Base-by-base conservation (phyloP, 2,797 vertebrate species). In the Moxostoma hubbsi region DNA sequence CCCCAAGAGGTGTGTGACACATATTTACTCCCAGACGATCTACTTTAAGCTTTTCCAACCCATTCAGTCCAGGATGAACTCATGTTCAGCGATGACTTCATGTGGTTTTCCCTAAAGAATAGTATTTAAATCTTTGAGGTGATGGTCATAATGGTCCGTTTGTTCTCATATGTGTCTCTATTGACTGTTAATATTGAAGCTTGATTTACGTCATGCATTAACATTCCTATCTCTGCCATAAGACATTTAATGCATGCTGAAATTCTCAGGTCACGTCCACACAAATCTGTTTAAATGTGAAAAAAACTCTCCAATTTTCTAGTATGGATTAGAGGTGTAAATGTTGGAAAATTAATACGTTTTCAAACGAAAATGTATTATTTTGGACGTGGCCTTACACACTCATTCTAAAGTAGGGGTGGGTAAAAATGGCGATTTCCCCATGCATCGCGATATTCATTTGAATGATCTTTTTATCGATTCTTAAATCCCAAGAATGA, bases 1-100 rank as follows among this genome's bases (percentile, higher is more conserved):
- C 98, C 98, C 61, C 98, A 99, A 89, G 98, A 99, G 97, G 98
- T 99, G 88, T 87, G 75, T 77, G 47, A 64, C 54, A 13, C 7
- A 53, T 62, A 51, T 16, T 45, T 9, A 50, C 74, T 18, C 54
- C 45, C 36, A 43, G 45, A 69, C 53, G 49, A 74, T 36, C 36
- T 36, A 36, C 36, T 36, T 36, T 24, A 24, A 36, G 2, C 36
- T 36, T 36, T 4, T 36, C 24, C 0, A 1, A 24, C 9, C 16
- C 51, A n/a, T 15, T 61, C 47, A 46, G 49, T 13, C 4, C n/a
- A 7, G 1, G 13, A 57, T n/a, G 11, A n/a, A 58, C 15, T 66
- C 63, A 36, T 62, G 59, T 43, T 36, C 24, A 43, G 16, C 1
- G 15, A 65, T 49, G 16, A 57, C 15, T 18, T 66, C 73, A 75